Conservation (phyloP, 2,113 vertebrate genomes). For the Rhinogobius similis region DNA sequence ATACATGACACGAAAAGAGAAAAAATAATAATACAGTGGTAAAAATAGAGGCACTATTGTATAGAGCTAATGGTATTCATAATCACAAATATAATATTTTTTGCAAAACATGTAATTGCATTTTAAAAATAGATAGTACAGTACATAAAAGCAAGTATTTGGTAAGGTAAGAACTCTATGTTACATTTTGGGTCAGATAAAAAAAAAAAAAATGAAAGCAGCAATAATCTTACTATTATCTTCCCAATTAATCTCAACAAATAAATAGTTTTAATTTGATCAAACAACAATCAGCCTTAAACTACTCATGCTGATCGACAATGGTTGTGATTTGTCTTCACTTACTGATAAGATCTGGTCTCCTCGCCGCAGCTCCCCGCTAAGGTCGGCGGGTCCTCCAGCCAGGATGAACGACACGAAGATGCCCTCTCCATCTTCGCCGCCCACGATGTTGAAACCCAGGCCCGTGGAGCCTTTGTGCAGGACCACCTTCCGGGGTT, state of each 20-base stretch:
- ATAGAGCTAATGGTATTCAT: no score
- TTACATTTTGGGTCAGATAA: no score
- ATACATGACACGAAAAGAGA: no score
- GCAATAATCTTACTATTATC: no score
- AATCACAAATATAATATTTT: no score
- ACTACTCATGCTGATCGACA: background rate
- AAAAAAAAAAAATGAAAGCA: no score
- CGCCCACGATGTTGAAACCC: constrained; percentile 97
- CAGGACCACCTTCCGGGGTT: constrained; percentile 92
- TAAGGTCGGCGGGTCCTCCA: constrained; percentile 94
- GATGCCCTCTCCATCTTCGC: constrained; percentile 97
- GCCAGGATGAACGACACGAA: constrained; percentile 98
- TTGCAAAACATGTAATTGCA: no score
- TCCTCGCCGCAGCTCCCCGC: constrained; percentile 91
- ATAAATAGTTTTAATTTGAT: background rate
- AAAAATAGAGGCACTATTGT: no score
- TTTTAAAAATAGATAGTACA: no score
- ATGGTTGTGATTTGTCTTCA: constrained; percentile 33
- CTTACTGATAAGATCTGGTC: constrained; percentile 96
- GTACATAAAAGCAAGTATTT: no score
- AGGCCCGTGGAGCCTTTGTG: constrained; percentile 96
- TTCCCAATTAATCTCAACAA: no score
- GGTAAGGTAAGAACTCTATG: no score
- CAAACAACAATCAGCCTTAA: background rate
- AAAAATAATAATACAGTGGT: background rate